Percentiles rank a stretch among this genome's conserved stretches.
These are phyloP conservation scores for Alloplasta piceator DNA, from an alignment of 2,888 invertebrate genomes.

Conservation along the genomic window DNA sequence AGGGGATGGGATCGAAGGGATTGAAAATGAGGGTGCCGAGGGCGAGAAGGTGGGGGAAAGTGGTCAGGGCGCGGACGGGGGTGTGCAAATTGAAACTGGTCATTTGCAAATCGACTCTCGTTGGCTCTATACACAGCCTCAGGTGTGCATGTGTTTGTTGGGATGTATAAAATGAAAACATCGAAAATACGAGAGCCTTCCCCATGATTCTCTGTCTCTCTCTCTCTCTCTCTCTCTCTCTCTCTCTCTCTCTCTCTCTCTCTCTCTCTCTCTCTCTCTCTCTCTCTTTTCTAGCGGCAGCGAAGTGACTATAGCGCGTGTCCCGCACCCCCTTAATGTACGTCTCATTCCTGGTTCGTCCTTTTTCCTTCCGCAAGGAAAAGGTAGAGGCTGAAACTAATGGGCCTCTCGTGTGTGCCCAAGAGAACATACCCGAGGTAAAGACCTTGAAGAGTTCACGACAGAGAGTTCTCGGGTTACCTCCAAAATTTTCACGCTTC, in stretches of 20 bases:
- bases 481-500: conserved; percentile 3
- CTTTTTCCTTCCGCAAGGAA: conserved; percentile 16
- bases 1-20: conserved; percentile 1
- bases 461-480: conserved; percentile 44
- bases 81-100: conserved; percentile 72
- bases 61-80: conserved; percentile 18
- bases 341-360: conserved; percentile 13
- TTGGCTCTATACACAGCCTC: conserved; percentile 23
- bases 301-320: conserved; percentile 5
- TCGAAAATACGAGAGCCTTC: conserved; percentile 45
- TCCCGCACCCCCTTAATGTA: conserved; percentile 18
- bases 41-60: neutral
- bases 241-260: conserved; percentile 4
- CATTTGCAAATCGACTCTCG: conserved; percentile 76
- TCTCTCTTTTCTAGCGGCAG: conserved; percentile 17
- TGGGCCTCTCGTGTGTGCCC: conserved; percentile 35
- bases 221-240: neutral
- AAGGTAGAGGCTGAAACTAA: conserved; percentile 34
- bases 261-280: neutral
- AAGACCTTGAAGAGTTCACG: conserved; percentile 24
- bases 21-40: conserved; percentile 1
- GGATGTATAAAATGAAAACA: neutral
- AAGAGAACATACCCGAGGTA: neutral
- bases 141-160: neutral
- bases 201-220: no score